Evolutionary conservation across 23 tunicate species (phyloP), one percentile per base, ranked within the genome.

Genomic region (Styela clava): DNA sequence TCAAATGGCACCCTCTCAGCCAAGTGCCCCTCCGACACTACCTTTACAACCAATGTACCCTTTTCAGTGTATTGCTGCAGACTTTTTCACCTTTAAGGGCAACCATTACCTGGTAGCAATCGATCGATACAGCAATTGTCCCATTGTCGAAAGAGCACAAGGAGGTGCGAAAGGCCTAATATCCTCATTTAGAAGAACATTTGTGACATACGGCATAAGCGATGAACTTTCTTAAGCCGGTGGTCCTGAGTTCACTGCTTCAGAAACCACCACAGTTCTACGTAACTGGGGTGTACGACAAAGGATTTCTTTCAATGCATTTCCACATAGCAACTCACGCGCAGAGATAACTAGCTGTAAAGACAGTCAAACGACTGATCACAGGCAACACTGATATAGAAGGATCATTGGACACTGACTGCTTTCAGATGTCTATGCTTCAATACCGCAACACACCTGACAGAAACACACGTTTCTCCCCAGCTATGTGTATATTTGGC

Each of bases 181-280:
- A 5, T 5, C 56, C 12, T 44, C 56, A 7, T 12, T 44, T 7
- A 7, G 56, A 5, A 44, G 56, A 44, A 44, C 56, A 5, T 44
- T 44, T 44, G 56, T 44, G 9, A 44, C 56, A 44, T 44, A 44
- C 12, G 56, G 56, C 12, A 44, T 44, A 7, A 44, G 56, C 9
- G 56, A 44, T 44, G 56, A 44, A 44, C 56, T 44, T 62, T 62
- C 34, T 32, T 25, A 12, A 2, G 83, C 61, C 61, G 83, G 83
- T 20, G 71, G 83, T 23, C 83, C 83, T 5, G 83, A 62, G 26
- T 79, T 79, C 61, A 27, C 34, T 22, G 74, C 83, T 23, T 7
- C 19, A 9, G 71, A 20, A 16, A 61, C 83, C 19, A 25, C 24
- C 2, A 31, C 52, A 3, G 61, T 79, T 79, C 72, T 79, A 20